phyloP scores from a whole-genome alignment of 2,888 invertebrate species.

The Platypus cylindrus region DNA sequence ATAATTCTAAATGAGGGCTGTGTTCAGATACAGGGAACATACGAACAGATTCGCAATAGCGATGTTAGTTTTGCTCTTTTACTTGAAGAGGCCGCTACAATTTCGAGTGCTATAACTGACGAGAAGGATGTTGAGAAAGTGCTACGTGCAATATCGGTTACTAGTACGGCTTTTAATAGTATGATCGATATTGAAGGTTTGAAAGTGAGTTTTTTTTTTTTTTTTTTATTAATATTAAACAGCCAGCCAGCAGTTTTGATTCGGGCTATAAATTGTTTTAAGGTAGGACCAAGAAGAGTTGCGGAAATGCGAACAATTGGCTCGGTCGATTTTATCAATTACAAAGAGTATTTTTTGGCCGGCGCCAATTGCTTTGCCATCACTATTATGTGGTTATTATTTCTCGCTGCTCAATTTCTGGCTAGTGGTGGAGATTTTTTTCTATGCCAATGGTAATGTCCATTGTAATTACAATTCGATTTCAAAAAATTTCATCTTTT shows the following conservation, averaged over 20 bases:
- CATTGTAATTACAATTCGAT: too few species aligned
- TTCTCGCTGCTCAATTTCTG: conserved; percentile 39
- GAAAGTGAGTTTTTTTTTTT: conserved; percentile 16
- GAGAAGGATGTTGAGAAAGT: conserved; percentile 19
- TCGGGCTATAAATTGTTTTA: conserved; percentile 4
- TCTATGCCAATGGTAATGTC: conserved; percentile 25
- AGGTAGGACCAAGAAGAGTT: conserved; percentile 34
- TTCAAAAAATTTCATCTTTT: background rate
- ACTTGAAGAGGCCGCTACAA: conserved; percentile 17
- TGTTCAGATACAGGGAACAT: conserved; percentile 13
- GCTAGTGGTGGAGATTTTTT: conserved; percentile 33
- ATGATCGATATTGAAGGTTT: conserved; percentile 23
- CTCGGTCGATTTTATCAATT: conserved; percentile 37
- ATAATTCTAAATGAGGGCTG: conserved; percentile 31
- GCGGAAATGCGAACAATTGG: conserved; percentile 41
- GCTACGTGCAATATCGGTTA: conserved; percentile 17
- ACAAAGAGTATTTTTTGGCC: conserved; percentile 43
- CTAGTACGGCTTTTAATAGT: conserved; percentile 20
- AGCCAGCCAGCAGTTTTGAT: conserved; percentile 1
- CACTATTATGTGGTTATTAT: conserved; percentile 38
- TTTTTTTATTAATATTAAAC: background rate
- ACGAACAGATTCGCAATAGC: conserved; percentile 29
- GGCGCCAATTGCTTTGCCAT: conserved; percentile 43
- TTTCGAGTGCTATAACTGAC: conserved; percentile 1
- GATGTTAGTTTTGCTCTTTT: conserved; percentile 38